phyloP scores from a whole-genome alignment of 2,888 invertebrate genomes.

The Ommatoiulus sabulosus region DNA sequence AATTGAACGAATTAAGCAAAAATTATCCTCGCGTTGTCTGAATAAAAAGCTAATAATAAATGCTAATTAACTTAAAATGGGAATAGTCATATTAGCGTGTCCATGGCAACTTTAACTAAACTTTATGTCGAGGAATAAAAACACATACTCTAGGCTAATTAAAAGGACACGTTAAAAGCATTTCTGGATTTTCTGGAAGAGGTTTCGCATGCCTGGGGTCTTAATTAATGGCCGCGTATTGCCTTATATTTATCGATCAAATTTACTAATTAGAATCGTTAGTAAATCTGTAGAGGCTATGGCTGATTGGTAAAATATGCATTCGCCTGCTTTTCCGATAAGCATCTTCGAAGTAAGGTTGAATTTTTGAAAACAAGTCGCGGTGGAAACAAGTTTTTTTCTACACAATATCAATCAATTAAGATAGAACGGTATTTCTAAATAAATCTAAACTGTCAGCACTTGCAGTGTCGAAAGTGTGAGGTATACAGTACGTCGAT shows the following conservation, averaged over 20 bases:
- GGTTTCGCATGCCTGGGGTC: neutral
- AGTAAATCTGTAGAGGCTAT: neutral
- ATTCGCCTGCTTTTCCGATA: neutral
- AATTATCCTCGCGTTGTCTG: neutral
- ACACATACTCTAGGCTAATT: neutral
- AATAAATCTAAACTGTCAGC: neutral
- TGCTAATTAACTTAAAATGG: neutral
- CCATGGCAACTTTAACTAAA: neutral
- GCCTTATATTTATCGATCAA: neutral
- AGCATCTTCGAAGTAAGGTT: neutral
- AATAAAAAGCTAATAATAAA: neutral
- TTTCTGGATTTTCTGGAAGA: neutral
- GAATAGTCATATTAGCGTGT: neutral
- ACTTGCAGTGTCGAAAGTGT: neutral
- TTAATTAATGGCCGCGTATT: neutral
- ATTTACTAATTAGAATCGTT: constrained; percentile 8
- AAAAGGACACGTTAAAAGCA: neutral
- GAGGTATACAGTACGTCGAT: neutral
- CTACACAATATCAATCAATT: neutral
- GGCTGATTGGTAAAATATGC: neutral
- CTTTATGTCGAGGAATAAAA: neutral
- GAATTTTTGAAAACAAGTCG: constrained; percentile 5
- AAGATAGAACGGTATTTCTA: neutral
- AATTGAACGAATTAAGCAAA: neutral
- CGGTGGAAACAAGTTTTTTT: neutral